phyloP scores from a whole-genome alignment of 2,113 vertebrate genomes.

The Alaudala cheleensis region DNA sequence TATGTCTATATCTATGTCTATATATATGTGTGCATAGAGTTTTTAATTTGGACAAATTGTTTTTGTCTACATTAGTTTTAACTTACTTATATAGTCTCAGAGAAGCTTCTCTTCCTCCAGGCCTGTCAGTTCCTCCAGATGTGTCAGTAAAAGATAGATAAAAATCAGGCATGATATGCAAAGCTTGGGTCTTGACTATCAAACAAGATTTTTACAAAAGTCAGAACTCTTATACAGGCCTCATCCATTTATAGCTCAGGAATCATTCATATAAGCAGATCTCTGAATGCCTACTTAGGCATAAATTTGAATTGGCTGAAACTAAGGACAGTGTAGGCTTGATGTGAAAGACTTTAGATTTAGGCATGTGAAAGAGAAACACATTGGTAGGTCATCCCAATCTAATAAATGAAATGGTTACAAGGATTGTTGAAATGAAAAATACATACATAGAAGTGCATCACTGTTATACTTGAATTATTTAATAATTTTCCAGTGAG shows the following conservation, averaged over 20 bases:
- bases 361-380: not conserved
- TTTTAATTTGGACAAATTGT: not conserved
- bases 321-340: not conserved
- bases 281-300: not conserved
- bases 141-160: not conserved
- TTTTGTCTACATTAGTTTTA: not conserved
- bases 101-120: not conserved
- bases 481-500: conserved; percentile 43
- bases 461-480: conserved; percentile 34
- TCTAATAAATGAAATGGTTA: not conserved
- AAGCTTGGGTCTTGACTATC: not conserved
- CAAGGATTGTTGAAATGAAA: not conserved
- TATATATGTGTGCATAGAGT: not conserved
- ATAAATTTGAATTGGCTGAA: not conserved
- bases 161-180: not conserved
- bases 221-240: not conserved
- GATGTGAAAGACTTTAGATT: not conserved
- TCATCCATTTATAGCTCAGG: not conserved
- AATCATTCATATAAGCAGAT: not conserved
- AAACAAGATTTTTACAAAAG: not conserved
- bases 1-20: too few relatives aligned
- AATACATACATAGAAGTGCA: not conserved
- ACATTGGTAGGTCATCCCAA: rapidly evolving
- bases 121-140: not conserved
- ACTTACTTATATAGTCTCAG: not conserved